A percentile compares a stretch with the other conserved stretches of the same genome.
phyloP scores from a whole-genome alignment of 2,797 vertebrate species.

The Yasuhikotakia modesta region DNA sequence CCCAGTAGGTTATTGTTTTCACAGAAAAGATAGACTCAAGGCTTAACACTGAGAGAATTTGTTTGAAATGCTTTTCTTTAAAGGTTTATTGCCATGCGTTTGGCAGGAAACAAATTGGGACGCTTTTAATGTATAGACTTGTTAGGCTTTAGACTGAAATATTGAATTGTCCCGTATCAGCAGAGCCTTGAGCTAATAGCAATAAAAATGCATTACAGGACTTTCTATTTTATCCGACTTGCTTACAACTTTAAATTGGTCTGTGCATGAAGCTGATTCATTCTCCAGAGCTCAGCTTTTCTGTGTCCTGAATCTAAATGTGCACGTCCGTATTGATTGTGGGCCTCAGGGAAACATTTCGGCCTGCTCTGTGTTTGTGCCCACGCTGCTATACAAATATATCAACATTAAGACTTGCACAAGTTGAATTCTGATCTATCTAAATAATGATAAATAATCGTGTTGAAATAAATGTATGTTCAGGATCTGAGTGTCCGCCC shows the following conservation, averaged over 20 bases:
- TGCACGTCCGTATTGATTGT: slow-evolving; percentile 13
- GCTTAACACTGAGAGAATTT: neutral
- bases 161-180: slow-evolving; percentile 24
- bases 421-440: neutral
- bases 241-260: slow-evolving; percentile 30
- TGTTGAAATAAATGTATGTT: slow-evolving; percentile 8
- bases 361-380: neutral
- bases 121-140: neutral
- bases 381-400: neutral
- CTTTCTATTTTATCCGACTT: neutral
- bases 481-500: neutral
- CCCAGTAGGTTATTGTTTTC: neutral
- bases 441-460: slow-evolving; percentile 11
- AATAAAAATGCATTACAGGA: slow-evolving; percentile 25
- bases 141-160: slow-evolving; percentile 17
- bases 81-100: slow-evolving; percentile 1
- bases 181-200: slow-evolving; percentile 4
- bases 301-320: slow-evolving; percentile 48
- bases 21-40: neutral
- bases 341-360: slow-evolving; percentile 28
- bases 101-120: slow-evolving; percentile 3
- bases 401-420: slow-evolving; percentile 5
- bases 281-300: slow-evolving; percentile 33
- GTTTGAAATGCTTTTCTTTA: neutral
- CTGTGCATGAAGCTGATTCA: slow-evolving; percentile 32